Conservation (phyloP, 2,113 vertebrate species). For the Chionomys nivalis region DNA sequence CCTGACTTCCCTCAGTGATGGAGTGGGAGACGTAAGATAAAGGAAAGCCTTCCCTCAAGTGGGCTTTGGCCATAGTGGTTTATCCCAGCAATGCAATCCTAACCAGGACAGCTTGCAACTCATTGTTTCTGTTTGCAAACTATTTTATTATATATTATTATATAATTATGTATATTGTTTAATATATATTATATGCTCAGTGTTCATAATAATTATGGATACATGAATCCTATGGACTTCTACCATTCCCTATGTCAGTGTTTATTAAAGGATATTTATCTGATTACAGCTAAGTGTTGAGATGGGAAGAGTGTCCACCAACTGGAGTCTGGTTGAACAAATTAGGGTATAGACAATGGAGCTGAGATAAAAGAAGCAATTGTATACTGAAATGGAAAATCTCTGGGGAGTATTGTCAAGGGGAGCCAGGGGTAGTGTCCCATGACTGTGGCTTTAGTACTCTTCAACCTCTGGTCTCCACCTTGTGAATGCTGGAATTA, state of each 20-base stretch:
- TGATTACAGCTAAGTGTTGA: background rate
- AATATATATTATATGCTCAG: background rate
- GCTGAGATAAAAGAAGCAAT: background rate
- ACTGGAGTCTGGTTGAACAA: background rate
- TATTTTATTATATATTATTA: background rate
- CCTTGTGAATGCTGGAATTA: no score
- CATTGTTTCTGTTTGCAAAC: background rate
- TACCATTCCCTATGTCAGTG: background rate
- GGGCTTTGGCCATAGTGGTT: background rate
- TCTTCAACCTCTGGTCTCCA: no score
- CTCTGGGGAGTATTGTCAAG: conserved; percentile 8
- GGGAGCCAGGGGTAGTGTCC: no score
- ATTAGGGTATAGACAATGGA: background rate
- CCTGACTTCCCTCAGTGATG: background rate
- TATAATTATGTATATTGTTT: no score
- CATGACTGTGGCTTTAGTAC: no score
- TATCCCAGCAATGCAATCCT: background rate
- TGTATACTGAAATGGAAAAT: background rate
- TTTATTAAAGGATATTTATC: background rate
- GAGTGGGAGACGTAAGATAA: background rate
- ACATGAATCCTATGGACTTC: background rate
- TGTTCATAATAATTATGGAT: background rate
- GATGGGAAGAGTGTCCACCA: background rate
- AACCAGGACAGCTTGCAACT: background rate
- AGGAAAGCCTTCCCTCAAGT: background rate